Conservation (phyloP, 2,113 vertebrate genomes). For the Heterochromis multidens region DNA sequence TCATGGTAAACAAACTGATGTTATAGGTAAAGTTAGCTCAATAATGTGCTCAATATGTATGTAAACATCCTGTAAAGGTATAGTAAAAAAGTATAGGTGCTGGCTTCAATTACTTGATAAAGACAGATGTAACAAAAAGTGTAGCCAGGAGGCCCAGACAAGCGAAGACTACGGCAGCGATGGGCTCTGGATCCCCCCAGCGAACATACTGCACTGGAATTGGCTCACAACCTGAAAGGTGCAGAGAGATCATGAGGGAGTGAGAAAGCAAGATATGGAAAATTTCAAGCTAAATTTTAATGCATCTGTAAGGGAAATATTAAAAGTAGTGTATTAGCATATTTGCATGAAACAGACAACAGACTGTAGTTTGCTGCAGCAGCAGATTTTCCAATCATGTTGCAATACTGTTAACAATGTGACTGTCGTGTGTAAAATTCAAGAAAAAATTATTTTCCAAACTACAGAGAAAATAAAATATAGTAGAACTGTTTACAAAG, state of each 20-base stretch:
- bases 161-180: conserved; percentile 94
- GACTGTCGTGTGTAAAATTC: not conserved
- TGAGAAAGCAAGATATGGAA: not conserved
- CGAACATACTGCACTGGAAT: conserved; percentile 94
- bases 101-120: conserved; percentile 76
- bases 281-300: not conserved
- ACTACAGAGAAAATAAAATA: not conserved
- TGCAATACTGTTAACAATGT: not conserved
- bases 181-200: conserved; percentile 96
- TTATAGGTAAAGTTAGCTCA: not conserved
- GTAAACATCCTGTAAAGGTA: not conserved
- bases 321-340: not conserved
- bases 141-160: conserved; percentile 93
- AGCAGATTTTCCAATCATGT: not conserved
- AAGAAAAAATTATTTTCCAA: not conserved
- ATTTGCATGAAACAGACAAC: not conserved
- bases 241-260: not conserved
- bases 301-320: not conserved
- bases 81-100: not conserved
- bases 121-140: conserved; percentile 90
- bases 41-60: not conserved
- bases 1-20: not conserved
- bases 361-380: not conserved
- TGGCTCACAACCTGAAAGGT: conserved; percentile 85
- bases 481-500: not conserved